Conservation (phyloP, 2,113 vertebrate species). For the Collichthys lucidus region DNA sequence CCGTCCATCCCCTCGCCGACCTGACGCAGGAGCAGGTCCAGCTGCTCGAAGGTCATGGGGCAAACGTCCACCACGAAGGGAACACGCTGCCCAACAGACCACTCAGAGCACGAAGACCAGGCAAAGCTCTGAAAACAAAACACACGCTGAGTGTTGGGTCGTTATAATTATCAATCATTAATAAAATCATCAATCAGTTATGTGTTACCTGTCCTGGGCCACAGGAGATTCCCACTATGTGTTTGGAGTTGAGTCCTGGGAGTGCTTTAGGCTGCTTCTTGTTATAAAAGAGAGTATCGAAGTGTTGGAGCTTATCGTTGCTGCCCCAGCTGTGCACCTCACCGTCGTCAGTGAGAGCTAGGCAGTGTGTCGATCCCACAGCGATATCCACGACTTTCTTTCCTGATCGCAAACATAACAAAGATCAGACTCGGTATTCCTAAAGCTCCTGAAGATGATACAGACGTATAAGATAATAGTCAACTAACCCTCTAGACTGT, state of each 20-base stretch:
- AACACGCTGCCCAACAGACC: constrained; percentile 95
- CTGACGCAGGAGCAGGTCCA: constrained; percentile 94
- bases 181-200: neutral
- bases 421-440: neutral
- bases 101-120: constrained; percentile 98
- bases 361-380: constrained; percentile 96
- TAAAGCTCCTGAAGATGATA: neutral
- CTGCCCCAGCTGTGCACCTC: constrained; percentile 99
- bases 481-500: constrained; percentile 91
- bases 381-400: constrained; percentile 97
- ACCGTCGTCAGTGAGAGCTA: constrained; percentile 95
- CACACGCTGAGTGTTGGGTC: neutral
- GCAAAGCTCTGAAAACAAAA: constrained; percentile 86
- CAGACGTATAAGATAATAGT: neutral
- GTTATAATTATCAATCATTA: too few species aligned
- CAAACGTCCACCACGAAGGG: constrained; percentile 98
- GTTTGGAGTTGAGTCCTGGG: constrained; percentile 93
- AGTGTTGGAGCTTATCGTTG: constrained; percentile 98
- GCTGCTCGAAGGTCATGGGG: constrained; percentile 95
- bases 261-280: constrained; percentile 95
- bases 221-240: constrained; percentile 95
- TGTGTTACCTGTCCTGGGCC: constrained; percentile 93
- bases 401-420: constrained; percentile 77
- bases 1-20: constrained; percentile 98
- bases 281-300: constrained; percentile 94